A percentile compares a stretch with the other conserved stretches of the same genome.
phyloP scores from a whole-genome alignment of 2,797 vertebrate species.

The Chloroceryle inda region DNA sequence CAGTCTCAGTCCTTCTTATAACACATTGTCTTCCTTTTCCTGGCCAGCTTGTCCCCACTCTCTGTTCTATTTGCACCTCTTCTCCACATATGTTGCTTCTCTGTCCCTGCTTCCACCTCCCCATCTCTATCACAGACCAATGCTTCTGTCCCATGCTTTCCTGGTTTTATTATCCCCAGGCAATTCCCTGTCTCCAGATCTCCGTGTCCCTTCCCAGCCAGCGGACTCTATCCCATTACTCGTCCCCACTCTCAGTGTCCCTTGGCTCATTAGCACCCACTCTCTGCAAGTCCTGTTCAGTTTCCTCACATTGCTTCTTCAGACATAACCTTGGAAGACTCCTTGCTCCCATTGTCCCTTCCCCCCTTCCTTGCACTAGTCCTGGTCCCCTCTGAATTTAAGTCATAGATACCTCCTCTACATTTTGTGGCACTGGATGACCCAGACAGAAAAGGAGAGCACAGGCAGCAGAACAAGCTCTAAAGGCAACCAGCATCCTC shows the following conservation, averaged over 20 bases:
- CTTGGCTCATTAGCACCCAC: not conserved
- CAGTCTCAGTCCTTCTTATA: not conserved
- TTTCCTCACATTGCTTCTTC: fast-evolving
- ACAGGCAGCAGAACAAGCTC: not conserved
- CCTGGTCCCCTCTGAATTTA: not conserved
- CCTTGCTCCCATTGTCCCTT: not conserved
- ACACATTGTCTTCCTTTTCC: not conserved
- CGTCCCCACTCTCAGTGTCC: not conserved
- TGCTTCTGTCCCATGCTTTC: not conserved
- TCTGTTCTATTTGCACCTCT: not conserved
- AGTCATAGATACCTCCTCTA: not conserved
- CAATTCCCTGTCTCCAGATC: not conserved
- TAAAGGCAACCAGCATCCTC: not conserved
- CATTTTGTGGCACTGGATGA: not conserved
- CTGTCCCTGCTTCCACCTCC: not conserved
- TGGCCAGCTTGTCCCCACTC: not conserved
- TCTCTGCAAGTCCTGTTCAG: not conserved
- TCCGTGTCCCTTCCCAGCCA: not conserved
- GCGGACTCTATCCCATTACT: not conserved
- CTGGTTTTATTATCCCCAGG: not conserved
- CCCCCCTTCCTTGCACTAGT: not conserved
- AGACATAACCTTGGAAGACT: not conserved
- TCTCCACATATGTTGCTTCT: not conserved
- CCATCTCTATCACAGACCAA: not conserved
- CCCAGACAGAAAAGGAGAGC: not conserved